Percentiles rank a stretch among this genome's conserved stretches.
These are phyloP conservation scores for Mesorhabditis spiculigera DNA, from an alignment of 2,888 invertebrate species.

Conservation along the genomic window DNA sequence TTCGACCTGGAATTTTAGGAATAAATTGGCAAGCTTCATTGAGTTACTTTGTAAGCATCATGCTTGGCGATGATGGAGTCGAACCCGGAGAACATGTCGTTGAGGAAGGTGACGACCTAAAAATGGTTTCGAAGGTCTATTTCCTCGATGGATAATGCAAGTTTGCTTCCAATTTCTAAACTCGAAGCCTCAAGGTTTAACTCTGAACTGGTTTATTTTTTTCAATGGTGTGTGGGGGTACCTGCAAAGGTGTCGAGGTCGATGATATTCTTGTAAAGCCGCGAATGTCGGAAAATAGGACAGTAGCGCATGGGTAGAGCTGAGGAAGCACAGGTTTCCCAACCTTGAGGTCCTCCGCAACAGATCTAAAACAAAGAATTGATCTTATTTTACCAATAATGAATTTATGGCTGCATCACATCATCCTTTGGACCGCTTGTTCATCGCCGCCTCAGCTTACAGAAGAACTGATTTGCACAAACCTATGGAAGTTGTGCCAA, in stretches of 20 bases:
- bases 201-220: not conserved
- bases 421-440: not conserved
- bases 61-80: conserved; percentile 57
- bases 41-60: conserved; percentile 57
- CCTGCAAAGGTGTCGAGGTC: conserved; percentile 54
- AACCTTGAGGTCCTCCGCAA: conserved; percentile 55
- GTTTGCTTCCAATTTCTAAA: not conserved
- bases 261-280: conserved; percentile 56
- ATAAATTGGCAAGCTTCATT: too few relatives aligned
- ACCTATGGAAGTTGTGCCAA: conserved; percentile 19
- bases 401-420: not conserved
- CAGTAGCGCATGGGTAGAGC: conserved; percentile 53
- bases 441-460: conserved; percentile 19
- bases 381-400: conserved; percentile 3
- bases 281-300: conserved; percentile 54
- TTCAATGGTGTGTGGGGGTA: conserved; percentile 8
- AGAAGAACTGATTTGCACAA: conserved; percentile 34
- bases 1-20: conserved; percentile 38
- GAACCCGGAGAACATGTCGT: conserved; percentile 57
- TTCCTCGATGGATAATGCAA: too few relatives aligned
- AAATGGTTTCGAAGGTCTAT: too few relatives aligned
- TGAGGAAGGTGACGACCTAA: conserved; percentile 54
- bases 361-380: conserved; percentile 38
- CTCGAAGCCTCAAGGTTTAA: not conserved
- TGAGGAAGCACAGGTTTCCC: conserved; percentile 56